Base-by-base conservation (phyloP, 1,140 invertebrate genomes). In the Amyelois transitella region DNA sequence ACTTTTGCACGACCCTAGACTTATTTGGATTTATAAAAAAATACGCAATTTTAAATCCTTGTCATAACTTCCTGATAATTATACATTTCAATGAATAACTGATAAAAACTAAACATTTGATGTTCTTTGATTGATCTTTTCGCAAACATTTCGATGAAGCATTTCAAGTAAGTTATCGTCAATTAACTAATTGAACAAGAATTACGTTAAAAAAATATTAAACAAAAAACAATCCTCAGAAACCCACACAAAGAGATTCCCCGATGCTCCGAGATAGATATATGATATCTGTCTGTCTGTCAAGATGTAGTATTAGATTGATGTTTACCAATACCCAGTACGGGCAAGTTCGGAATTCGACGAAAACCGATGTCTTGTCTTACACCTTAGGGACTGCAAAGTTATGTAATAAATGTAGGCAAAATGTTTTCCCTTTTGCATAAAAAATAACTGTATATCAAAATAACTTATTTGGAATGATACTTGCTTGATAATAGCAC, bases 321-420 rank as follows among this genome's bases (percentile, higher is more conserved):
- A 48, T 48, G 45, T 48, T 48, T 8, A 17, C 19, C 18, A 48
- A 48, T 48, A 48, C 45, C 18, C 45, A 48, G 45, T 14, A 22
- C 18, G 45, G 10, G 17, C 20, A 48, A 48, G 45, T 48, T 48
- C 1, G 45, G n/a, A 48, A 48, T 48, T 48, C 45, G 45, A 48
- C 45, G 18, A 1, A 21, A 48, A 21, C 45, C 14, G 20, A 48
- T 48, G 45, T 48, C 21, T 21, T 21, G 45, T 19, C 10, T 48
- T 21, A 21, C 45, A 48, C 45, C 45, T 48, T 21, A 3, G 45
- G 45, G 45, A 48, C 19, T 48, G 10, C 12, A 21, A 48, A 48
- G 8, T 48, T 48, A 48, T 48, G 14, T 48, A 48, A 48, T 48
- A 48, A 48, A 48, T 48, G 45, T 48, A 48, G 10, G 45, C 10